Evolutionary conservation across 2,888 invertebrate species (phyloP).

Genomic region (Lasioglossum vierecki): DNA sequence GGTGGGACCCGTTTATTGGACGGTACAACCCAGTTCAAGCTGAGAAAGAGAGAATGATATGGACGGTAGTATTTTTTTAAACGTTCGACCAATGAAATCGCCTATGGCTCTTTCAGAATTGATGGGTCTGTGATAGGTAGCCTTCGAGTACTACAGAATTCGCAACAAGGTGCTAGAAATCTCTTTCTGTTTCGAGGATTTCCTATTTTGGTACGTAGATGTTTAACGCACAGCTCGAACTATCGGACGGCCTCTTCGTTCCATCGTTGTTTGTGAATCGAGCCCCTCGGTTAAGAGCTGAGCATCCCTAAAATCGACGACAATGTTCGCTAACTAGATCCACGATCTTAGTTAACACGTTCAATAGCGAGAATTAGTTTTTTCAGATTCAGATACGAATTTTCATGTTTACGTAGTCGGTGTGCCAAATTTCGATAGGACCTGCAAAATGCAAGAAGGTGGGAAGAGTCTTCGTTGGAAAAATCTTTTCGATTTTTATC

Average conservation of each 20-base stretch:
- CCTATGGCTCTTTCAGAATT: slow-evolving; percentile 71
- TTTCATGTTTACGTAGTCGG: too few species aligned
- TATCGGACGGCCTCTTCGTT: slow-evolving; percentile 17
- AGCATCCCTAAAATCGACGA: not conserved
- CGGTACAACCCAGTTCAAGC: slow-evolving; percentile 12
- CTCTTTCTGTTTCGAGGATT: slow-evolving; percentile 62
- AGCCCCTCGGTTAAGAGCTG: not conserved
- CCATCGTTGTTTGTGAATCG: slow-evolving; percentile 19
- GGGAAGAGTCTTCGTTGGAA: too few species aligned
- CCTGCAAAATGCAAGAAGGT: too few species aligned
- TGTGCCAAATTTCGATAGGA: too few species aligned
- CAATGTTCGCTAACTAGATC: not conserved
- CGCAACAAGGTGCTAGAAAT: slow-evolving; percentile 72
- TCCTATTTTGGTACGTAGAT: slow-evolving; percentile 67
- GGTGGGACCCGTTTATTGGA: slow-evolving; percentile 12
- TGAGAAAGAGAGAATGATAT: slow-evolving; percentile 36
- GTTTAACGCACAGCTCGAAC: slow-evolving; percentile 36
- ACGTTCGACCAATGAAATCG: slow-evolving; percentile 70
- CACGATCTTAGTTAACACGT: not conserved
- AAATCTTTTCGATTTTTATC: too few species aligned
- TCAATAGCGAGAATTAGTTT: not conserved
- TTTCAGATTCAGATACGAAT: not conserved
- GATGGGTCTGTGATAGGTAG: slow-evolving; percentile 76
- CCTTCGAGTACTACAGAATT: slow-evolving; percentile 68
- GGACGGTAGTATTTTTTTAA: slow-evolving; percentile 74